Conservation (phyloP, 2,113 vertebrate genomes). For the Talpa occidentalis region DNA sequence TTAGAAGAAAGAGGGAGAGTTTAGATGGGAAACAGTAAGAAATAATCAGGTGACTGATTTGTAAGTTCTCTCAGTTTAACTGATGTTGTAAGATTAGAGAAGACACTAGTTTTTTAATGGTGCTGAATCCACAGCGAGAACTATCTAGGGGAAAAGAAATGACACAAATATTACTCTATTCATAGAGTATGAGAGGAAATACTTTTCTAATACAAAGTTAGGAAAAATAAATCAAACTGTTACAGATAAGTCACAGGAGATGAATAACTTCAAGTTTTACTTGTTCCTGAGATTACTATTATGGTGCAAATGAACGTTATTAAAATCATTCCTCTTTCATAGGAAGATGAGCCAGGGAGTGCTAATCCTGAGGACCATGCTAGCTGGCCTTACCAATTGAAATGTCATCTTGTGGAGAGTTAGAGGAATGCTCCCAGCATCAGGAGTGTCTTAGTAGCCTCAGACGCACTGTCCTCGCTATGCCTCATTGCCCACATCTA, state of each 20-base stretch:
- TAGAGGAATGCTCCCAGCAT: not conserved
- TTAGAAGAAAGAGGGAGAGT: not conserved
- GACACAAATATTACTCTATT: conserved; percentile 34
- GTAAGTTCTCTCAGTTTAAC: conserved; percentile 15
- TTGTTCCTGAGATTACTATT: not conserved
- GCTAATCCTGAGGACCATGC: not conserved
- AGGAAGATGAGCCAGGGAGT: not conserved
- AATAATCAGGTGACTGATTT: not conserved
- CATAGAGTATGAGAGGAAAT: not conserved
- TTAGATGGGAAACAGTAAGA: not conserved
- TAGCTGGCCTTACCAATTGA: not conserved
- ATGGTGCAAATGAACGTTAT: not conserved
- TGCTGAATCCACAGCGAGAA: not conserved
- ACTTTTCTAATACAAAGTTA: conserved; percentile 6
- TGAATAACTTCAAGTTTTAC: not conserved
- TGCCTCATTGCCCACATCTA: not conserved
- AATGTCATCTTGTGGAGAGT: not conserved
- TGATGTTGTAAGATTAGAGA: not conserved
- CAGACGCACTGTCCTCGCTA: not conserved
- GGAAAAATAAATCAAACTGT: conserved; percentile 10
- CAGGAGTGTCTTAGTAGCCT: not conserved
- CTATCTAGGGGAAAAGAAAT: conserved; percentile 13
- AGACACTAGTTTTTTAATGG: not conserved
- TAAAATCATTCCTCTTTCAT: not conserved
- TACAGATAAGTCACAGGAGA: not conserved